phyloP scores from a whole-genome alignment of 2,888 invertebrate species.

The Rhagonycha lutea region DNA sequence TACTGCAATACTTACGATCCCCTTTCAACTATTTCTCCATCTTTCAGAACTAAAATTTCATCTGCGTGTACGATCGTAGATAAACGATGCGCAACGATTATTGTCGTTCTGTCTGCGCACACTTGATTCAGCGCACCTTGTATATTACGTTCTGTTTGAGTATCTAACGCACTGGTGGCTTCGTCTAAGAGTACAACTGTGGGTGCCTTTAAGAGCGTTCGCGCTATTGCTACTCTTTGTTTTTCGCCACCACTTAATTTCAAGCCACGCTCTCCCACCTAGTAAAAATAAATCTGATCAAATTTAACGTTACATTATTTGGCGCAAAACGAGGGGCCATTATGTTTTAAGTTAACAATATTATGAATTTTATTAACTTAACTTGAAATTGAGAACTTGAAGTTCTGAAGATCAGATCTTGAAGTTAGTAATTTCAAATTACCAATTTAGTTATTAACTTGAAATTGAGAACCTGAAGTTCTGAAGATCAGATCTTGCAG shows the following conservation, averaged over 20 bases:
- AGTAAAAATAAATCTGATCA: conserved; percentile 16
- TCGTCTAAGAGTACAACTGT: conserved; percentile 91
- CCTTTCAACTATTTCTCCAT: conserved; percentile 89
- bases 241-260: conserved; percentile 97
- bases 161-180: conserved; percentile 94
- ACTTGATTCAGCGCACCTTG: conserved; percentile 78
- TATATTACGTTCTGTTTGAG: conserved; percentile 90
- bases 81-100: conserved; percentile 92
- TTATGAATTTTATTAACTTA: too few species aligned
- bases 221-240: conserved; percentile 94
- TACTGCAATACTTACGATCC: conserved; percentile 58
- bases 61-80: conserved; percentile 95
- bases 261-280: conserved; percentile 94
- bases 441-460: too few species aligned
- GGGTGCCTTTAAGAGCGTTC: conserved; percentile 92
- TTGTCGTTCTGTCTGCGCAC: conserved; percentile 85
- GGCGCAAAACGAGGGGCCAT: not conserved
- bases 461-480: too few species aligned
- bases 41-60: conserved; percentile 89
- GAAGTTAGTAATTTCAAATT: too few species aligned
- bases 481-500: too few species aligned
- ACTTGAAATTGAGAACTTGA: too few species aligned
- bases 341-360: too few species aligned
- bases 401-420: too few species aligned
- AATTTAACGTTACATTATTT: not conserved